Conservation (phyloP, 2,888 invertebrate genomes). For the Eristalinus sepulchralis region DNA sequence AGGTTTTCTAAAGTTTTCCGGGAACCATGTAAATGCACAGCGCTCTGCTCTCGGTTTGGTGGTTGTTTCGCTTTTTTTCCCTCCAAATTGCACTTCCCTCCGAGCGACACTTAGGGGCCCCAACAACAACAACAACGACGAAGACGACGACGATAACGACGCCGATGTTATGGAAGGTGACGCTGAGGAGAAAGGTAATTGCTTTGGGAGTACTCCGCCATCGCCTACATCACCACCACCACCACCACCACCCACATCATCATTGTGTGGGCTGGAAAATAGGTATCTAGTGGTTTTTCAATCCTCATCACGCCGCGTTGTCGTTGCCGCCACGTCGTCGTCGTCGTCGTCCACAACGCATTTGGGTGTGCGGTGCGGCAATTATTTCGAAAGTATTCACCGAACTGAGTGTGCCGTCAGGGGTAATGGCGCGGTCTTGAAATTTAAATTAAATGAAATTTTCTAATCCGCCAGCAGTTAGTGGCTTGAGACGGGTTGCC, state of each 20-base stretch:
- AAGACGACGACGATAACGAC: not conserved
- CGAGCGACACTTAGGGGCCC: no score
- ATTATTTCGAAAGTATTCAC: not conserved
- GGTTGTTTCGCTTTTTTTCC: not conserved
- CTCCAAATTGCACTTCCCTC: not conserved
- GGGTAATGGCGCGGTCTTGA: not conserved
- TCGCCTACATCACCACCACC: not conserved
- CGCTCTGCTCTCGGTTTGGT: not conserved
- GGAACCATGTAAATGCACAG: not conserved
- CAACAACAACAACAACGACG: no score
- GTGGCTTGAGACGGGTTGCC: not conserved
- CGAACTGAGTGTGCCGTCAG: not conserved
- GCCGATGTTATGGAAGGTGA: not conserved
- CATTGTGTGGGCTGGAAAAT: not conserved
- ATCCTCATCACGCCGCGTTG: not conserved
- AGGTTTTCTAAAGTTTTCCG: not conserved
- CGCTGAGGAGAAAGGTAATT: not conserved
- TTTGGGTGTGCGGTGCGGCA: not conserved
- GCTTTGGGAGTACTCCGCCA: not conserved
- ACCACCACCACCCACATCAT: not conserved
- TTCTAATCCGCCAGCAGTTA: not conserved
- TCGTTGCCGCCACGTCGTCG: not conserved
- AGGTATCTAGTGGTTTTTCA: not conserved
- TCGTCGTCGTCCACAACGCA: not conserved
- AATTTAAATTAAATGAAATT: not conserved